Evolutionary conservation across 1,140 invertebrate species (phyloP).

Genomic region (Venturia canescens): DNA sequence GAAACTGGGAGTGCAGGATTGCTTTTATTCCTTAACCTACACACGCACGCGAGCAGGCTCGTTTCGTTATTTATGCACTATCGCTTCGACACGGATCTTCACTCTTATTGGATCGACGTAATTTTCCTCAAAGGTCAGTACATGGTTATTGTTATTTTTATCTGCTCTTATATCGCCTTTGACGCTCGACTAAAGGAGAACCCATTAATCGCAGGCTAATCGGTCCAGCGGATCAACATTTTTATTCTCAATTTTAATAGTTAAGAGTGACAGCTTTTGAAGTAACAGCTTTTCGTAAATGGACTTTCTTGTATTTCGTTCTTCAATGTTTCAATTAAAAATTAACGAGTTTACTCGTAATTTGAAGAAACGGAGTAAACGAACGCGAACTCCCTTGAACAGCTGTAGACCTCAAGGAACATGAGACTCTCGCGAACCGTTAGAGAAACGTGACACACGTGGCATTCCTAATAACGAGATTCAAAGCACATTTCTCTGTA

Average conservation of each 20-base stretch:
- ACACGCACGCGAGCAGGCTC: too few relatives aligned
- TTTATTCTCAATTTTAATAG: too few relatives aligned
- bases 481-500: neutral
- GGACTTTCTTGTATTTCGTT: neutral
- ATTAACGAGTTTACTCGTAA: slow-evolving; percentile 21
- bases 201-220: too few relatives aligned
- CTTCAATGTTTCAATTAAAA: neutral
- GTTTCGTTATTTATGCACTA: neutral
- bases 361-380: neutral
- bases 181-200: too few relatives aligned
- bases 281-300: too few relatives aligned
- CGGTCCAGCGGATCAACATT: too few relatives aligned
- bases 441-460: slow-evolving; percentile 56
- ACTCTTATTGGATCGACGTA: neutral
- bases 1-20: slow-evolving; percentile 5
- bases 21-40: neutral
- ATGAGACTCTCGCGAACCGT: slow-evolving; percentile 40
- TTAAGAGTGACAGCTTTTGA: too few relatives aligned
- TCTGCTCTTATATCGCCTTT: too few relatives aligned
- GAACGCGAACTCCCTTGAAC: neutral
- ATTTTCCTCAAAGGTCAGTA: slow-evolving; percentile 21
- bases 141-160: neutral
- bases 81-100: neutral
- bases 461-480: slow-evolving; percentile 47
- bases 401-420: slow-evolving; percentile 13